Evolutionary conservation across 2,113 vertebrate species (phyloP).

Genomic region (Parus major): DNA sequence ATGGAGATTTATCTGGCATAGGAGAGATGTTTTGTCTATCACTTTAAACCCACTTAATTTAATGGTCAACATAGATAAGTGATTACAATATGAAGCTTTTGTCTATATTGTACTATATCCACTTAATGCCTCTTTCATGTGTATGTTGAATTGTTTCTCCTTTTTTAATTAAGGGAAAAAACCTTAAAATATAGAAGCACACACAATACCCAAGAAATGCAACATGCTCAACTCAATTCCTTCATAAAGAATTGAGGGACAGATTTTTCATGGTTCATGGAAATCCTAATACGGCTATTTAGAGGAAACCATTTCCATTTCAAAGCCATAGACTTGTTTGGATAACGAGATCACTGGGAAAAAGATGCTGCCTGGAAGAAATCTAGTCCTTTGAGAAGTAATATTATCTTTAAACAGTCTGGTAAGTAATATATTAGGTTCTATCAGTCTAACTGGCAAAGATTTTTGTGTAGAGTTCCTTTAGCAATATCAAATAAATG

Average conservation of each 20-base stretch:
- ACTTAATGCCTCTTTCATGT: neutral
- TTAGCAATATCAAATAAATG: constrained; percentile 49
- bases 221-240: neutral
- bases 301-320: constrained; percentile 73
- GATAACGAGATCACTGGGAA: constrained; percentile 52
- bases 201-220: neutral
- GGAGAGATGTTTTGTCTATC: neutral
- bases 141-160: neutral
- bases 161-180: neutral
- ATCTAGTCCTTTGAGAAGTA: constrained; percentile 49
- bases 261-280: neutral
- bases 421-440: neutral
- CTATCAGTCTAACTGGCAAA: neutral
- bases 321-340: constrained; percentile 72
- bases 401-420: constrained; percentile 52
- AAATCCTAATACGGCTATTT: neutral
- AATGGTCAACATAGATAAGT: neutral
- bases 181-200: neutral
- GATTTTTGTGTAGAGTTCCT: neutral
- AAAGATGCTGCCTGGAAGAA: constrained; percentile 66
- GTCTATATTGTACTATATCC: neutral
- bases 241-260: neutral
- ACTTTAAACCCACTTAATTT: neutral
- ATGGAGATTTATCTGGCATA: neutral
- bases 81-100: neutral